Conservation (phyloP, 2,797 vertebrate genomes). For the Phyllotis vaccarum region DNA sequence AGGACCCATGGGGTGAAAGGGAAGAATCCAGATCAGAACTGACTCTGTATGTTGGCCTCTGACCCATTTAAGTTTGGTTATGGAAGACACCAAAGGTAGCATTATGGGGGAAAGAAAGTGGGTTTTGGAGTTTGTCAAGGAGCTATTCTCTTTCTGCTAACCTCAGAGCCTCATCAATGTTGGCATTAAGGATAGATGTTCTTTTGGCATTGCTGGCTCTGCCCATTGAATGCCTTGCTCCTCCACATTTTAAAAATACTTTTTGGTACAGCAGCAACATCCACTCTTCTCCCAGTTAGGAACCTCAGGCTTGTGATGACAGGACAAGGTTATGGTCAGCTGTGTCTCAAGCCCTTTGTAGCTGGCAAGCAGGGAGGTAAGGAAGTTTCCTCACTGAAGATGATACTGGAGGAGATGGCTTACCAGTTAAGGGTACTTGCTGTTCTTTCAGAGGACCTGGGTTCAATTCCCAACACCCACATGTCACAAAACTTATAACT, state of each 20-base stretch:
- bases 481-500: neutral
- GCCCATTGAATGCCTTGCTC: neutral
- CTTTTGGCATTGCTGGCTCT: neutral
- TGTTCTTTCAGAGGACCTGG: neutral
- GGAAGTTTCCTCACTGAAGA: neutral
- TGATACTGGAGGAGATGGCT: neutral
- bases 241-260: neutral
- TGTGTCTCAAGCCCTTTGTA: neutral
- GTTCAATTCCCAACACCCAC: neutral
- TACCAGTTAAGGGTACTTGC: neutral
- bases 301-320: neutral
- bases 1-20: neutral
- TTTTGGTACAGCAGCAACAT: neutral
- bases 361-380: neutral
- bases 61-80: neutral
- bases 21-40: neutral
- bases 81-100: neutral
- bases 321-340: neutral
- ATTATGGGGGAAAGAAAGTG: neutral
- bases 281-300: neutral
- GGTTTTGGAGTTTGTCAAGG: neutral
- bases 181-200: neutral
- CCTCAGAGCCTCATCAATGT: neutral
- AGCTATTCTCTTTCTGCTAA: neutral
- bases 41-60: neutral